Conservation (phyloP, 2,113 vertebrate species). For the Herpailurus yagouaroundi region DNA sequence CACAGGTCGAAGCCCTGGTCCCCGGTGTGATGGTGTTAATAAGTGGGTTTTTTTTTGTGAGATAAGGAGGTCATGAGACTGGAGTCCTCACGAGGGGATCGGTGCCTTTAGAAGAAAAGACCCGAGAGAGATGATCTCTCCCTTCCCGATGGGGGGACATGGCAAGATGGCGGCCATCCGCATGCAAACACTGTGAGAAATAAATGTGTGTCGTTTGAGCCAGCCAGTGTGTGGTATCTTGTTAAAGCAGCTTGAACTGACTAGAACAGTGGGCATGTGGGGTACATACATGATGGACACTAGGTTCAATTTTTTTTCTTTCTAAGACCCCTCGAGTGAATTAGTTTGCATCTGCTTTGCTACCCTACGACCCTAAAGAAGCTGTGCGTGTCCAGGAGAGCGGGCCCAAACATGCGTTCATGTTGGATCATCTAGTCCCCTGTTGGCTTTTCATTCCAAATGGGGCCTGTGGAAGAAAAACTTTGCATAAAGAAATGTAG, state of each 20-base stretch:
- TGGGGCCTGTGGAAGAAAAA: not conserved
- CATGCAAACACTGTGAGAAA: not conserved
- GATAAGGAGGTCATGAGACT: not conserved
- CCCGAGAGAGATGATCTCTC: not conserved
- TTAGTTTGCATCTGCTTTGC: not conserved
- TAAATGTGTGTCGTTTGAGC: not conserved
- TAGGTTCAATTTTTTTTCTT: not conserved
- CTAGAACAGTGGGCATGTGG: too few relatives aligned
- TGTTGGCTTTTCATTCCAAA: not conserved
- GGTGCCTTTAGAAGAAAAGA: not conserved
- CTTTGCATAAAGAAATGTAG: not conserved
- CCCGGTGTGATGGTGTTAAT: not conserved
- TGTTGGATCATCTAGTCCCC: not conserved
- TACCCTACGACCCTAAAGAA: not conserved
- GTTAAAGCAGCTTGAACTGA: not conserved
- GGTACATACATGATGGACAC: fast-evolving
- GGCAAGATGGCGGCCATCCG: not conserved
- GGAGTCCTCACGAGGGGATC: not conserved
- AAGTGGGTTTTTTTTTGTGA: not conserved
- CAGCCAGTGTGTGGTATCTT: not conserved
- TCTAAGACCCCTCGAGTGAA: not conserved
- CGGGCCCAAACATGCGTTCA: not conserved
- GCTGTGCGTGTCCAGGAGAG: not conserved
- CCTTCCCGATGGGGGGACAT: not conserved
- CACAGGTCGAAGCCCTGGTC: not conserved